Conservation (phyloP, 2,113 vertebrate species). For the Chinchilla lanigera region DNA sequence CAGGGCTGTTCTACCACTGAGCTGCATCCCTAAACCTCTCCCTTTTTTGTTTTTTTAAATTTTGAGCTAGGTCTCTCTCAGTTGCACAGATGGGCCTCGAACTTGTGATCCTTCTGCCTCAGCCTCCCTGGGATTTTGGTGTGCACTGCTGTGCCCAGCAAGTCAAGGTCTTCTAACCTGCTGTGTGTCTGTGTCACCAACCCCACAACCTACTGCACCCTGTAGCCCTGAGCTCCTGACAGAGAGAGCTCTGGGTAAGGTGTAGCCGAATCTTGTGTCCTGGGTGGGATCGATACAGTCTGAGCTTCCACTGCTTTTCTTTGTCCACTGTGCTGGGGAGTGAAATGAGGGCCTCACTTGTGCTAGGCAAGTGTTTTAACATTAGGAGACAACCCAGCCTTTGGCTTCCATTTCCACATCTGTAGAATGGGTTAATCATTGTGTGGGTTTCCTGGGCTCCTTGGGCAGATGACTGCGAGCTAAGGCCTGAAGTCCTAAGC, state of each 20-base stretch:
- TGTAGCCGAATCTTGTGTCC: neutral
- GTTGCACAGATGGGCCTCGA: neutral
- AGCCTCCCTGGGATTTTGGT: neutral
- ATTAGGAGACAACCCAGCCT: neutral
- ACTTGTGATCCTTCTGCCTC: neutral
- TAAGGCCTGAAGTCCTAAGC: neutral
- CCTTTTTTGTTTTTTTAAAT: neutral
- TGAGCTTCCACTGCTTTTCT: neutral
- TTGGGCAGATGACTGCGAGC: neutral
- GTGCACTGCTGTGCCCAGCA: neutral
- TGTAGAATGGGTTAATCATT: neutral
- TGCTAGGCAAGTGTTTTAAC: neutral
- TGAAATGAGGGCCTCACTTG: neutral
- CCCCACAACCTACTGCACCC: neutral
- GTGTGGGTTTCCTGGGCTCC: neutral
- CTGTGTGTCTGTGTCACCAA: neutral
- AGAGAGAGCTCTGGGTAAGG: neutral
- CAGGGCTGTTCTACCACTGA: neutral
- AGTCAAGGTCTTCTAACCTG: neutral
- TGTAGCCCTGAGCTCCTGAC: neutral
- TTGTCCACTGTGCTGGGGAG: neutral
- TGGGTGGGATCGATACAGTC: neutral
- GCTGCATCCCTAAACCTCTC: neutral
- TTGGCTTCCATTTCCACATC: neutral
- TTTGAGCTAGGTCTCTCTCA: neutral